Conservation (phyloP, 2,888 invertebrate genomes). For the Perithous albicinctus region DNA sequence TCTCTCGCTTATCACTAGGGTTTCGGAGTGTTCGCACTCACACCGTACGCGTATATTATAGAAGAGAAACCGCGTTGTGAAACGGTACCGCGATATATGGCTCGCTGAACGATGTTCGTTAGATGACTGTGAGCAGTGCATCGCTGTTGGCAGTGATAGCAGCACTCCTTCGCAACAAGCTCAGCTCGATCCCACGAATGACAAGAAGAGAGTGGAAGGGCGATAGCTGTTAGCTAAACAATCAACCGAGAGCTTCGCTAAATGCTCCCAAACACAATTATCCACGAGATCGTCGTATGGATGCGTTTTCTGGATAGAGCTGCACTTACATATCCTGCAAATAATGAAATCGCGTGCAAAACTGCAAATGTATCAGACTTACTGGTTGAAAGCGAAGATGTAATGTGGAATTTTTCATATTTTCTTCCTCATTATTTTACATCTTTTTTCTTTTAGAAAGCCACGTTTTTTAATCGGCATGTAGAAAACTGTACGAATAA, state of each 20-base stretch:
- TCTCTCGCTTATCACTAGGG: constrained; percentile 44
- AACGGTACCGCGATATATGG: constrained; percentile 47
- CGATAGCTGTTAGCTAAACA: constrained; percentile 72
- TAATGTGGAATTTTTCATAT: no score
- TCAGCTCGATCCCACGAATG: constrained; percentile 50
- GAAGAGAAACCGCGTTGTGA: constrained; percentile 56
- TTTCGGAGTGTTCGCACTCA: constrained; percentile 45
- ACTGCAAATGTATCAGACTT: constrained; percentile 48
- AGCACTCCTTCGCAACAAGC: constrained; percentile 52
- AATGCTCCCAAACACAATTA: constrained; percentile 74
- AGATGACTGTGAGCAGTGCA: constrained; percentile 63
- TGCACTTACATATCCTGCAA: constrained; percentile 59
- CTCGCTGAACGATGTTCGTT: constrained; percentile 27
- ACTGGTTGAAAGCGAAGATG: no score
- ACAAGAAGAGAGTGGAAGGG: constrained; percentile 5
- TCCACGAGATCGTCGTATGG: constrained; percentile 31
- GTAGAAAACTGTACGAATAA: no score
- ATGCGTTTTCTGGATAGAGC: constrained; percentile 24
- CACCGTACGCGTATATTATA: constrained; percentile 44
- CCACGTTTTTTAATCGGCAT: no score
- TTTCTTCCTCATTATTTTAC: no score
- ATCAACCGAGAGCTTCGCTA: constrained; percentile 67
- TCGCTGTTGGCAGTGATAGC: constrained; percentile 58
- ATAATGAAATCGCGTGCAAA: constrained; percentile 72
- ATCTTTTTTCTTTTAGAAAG: no score